Percentiles rank a stretch among this genome's conserved stretches.
Conservation (phyloP, 2,797 vertebrate genomes). For the Mastacembelus armatus region DNA sequence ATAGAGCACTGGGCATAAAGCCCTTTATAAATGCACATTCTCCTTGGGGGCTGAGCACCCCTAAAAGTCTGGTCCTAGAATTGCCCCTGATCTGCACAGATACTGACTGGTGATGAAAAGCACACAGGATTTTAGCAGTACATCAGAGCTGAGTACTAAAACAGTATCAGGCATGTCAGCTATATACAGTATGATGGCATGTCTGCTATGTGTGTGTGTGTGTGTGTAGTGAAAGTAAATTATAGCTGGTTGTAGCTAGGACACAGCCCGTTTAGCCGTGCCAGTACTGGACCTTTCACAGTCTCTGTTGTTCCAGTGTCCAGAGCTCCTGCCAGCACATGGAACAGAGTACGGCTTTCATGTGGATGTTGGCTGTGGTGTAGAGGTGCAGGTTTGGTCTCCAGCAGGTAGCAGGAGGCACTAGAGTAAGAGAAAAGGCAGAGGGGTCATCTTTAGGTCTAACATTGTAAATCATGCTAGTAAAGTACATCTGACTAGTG, state of each 20-base stretch:
- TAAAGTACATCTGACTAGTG: too few species aligned
- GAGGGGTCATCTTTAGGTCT: conserved; percentile 55
- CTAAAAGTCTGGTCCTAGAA: too few species aligned
- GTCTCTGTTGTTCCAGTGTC: conserved; percentile 27
- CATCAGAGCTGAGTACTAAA: conserved; percentile 56
- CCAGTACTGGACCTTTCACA: conserved; percentile 16
- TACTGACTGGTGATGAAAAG: conserved; percentile 61
- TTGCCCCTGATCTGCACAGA: conserved; percentile 63
- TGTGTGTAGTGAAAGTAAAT: conserved; percentile 46
- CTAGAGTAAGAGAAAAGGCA: too few species aligned
- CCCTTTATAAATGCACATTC: too few species aligned
- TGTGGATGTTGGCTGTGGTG: conserved; percentile 48
- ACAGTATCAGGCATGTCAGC: conserved; percentile 41
- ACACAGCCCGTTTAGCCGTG: conserved; percentile 27
- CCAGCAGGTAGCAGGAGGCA: conserved; percentile 48
- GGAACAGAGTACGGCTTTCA: conserved; percentile 57
- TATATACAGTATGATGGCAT: neutral
- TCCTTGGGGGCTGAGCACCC: too few species aligned
- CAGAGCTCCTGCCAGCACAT: conserved; percentile 36
- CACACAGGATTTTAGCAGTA: conserved; percentile 51
- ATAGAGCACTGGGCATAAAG: too few species aligned
- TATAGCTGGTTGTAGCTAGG: conserved; percentile 18
- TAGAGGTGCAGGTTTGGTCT: conserved; percentile 19
- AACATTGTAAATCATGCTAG: conserved; percentile 50
- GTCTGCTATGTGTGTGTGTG: conserved; percentile 12